A percentile compares a stretch with the other conserved stretches of the same genome.
Conservation (phyloP, 2,797 vertebrate species). For the Tokudaia muenninki region DNA sequence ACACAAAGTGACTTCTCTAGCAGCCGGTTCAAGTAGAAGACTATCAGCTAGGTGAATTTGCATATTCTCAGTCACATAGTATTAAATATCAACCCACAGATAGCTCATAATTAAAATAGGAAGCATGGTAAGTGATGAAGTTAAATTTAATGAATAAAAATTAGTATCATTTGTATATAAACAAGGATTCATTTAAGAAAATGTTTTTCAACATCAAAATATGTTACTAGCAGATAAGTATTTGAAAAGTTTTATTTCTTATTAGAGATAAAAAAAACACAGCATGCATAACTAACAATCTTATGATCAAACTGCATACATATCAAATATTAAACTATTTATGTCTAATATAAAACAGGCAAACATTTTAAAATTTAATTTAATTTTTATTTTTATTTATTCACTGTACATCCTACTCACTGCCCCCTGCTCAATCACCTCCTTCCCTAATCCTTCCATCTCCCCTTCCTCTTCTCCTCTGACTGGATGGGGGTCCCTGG, state of each 20-base stretch:
- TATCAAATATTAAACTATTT: slow-evolving; percentile 36
- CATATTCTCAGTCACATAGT: not conserved
- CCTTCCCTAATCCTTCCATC: not conserved
- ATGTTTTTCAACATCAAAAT: not conserved
- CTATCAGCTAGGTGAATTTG: not conserved
- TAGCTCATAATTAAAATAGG: not conserved
- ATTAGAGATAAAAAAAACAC: not conserved
- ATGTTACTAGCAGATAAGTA: not conserved
- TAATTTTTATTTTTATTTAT: not conserved
- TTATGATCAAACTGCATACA: not conserved
- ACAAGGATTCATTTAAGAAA: not conserved
- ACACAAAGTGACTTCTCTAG: not conserved
- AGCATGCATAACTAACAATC: not conserved
- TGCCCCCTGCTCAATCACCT: not conserved
- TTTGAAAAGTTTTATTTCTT: slow-evolving; percentile 4
- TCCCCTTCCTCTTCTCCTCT: not conserved
- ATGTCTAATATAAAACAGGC: not conserved
- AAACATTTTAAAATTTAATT: not conserved
- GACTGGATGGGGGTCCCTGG: not conserved
- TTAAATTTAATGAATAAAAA: slow-evolving; percentile 20
- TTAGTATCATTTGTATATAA: not conserved
- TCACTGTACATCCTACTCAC: not conserved
- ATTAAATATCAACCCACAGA: slow-evolving; percentile 2
- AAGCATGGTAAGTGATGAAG: not conserved
- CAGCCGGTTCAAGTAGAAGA: not conserved